Evolutionary conservation across 2,113 vertebrate genomes (phyloP), one percentile per base, ranked within the genome.

Genomic region (Campylorhamphus procurvoides): DNA sequence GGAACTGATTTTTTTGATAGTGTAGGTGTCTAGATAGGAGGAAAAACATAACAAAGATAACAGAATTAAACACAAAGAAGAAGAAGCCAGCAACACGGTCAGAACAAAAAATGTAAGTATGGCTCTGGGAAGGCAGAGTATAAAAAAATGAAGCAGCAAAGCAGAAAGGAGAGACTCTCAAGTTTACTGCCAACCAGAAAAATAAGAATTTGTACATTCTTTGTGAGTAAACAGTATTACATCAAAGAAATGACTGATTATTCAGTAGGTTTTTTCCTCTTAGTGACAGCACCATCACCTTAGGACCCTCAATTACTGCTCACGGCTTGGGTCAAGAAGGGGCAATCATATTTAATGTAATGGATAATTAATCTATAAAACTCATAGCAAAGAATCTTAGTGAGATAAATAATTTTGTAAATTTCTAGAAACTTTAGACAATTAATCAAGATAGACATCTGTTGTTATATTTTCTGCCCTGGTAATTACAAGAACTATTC

Each of bases 401-500:
- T 27, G 56, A 89, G 66, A 56, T 28, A 79, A 90, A 84, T 67
- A 8, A 35, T 73, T 84, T 60, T 42, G 22, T 68, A 39, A 40
- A 73, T 89, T 89, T 95, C 28, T 44, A 56, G 56, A 53, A 87
- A 53, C 67, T 84, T 92, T 46, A 91, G 64, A 64, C 44, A 78
- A 69, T 92, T 73, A 78, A 44, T 84, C 59, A 50, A 60, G 85
- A 64, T 23, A 75, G 25, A 84, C 91, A 93, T 84, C 84, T 94
- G 84, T 59, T 69, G 42, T 87, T 92, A 49, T 42, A 81, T 78
- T 78, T 93, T 94, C 73, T 96, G 52, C 56, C 76, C 35, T 37
- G 39, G 52, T 59, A 93, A 94, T 91, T 90, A 87, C 69, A 92
- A 87, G 84, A 83, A 52, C 86, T 91, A 82, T 89, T 96, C 77